Percentiles rank a stretch among this genome's conserved stretches.
These are phyloP conservation scores for Lophotis ruficrista DNA, from an alignment of 2,113 vertebrate genomes.

Conservation along the genomic window DNA sequence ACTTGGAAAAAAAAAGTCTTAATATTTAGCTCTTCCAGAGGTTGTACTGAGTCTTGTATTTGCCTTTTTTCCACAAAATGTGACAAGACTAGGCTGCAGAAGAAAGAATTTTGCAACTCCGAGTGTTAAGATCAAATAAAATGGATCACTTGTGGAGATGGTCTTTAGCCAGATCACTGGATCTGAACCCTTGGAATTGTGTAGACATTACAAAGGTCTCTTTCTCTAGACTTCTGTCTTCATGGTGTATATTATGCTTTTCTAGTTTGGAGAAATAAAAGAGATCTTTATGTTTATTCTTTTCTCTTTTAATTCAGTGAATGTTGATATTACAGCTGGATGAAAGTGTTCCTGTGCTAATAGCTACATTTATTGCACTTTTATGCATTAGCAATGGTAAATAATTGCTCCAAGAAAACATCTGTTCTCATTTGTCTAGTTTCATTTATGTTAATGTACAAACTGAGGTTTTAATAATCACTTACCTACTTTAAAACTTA, in stretches of 20 bases:
- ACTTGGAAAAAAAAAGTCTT: background rate
- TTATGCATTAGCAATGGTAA: conserved; percentile 4
- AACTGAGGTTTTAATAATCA: background rate
- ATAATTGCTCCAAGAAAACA: background rate
- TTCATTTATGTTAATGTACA: conserved; percentile 16
- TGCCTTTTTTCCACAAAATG: background rate
- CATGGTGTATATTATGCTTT: background rate
- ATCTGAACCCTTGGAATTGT: background rate
- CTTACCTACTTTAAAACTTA: background rate
- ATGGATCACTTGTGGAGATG: background rate
- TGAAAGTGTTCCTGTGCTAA: conserved; percentile 35
- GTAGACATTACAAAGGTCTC: background rate
- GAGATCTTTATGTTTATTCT: background rate
- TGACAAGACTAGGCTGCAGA: background rate
- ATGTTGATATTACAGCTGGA: background rate
- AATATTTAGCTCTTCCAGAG: background rate
- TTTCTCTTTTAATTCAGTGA: background rate
- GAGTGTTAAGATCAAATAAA: background rate
- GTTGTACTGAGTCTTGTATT: background rate
- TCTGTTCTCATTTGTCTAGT: conserved; percentile 12
- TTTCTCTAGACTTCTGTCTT: background rate
- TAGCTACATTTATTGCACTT: conserved; percentile 19
- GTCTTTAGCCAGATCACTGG: background rate
- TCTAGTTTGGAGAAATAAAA: background rate
- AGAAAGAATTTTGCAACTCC: background rate